Percentiles rank a stretch among this genome's conserved stretches.
These are phyloP conservation scores for Galaxea fascicularis DNA, from an alignment of 92 coral and sea anemone genomes.

Conservation along the genomic window DNA sequence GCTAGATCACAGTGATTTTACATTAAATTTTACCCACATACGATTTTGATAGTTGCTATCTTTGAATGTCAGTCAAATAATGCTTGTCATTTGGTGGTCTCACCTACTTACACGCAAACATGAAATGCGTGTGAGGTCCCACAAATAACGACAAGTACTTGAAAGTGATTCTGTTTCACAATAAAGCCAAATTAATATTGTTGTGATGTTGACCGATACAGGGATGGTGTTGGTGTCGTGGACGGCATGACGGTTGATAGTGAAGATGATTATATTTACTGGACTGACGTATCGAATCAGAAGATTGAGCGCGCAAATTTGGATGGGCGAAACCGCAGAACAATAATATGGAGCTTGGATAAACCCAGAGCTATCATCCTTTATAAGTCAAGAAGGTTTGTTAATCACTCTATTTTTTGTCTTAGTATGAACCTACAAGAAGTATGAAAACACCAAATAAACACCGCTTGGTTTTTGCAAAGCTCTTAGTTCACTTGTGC, in stretches of 20 bases:
- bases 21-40: too few species aligned
- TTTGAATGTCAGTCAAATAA: too few species aligned
- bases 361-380: constrained; percentile 91
- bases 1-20: neutral
- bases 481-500: too few species aligned
- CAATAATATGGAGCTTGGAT: constrained; percentile 62
- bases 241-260: constrained; percentile 79
- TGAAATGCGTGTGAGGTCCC: too few species aligned
- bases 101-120: too few species aligned
- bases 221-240: constrained; percentile 28
- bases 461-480: too few species aligned
- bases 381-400: constrained; percentile 75
- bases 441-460: neutral
- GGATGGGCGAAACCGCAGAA: constrained; percentile 66
- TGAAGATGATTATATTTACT: constrained; percentile 80
- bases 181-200: neutral
- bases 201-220: neutral
- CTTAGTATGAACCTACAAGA: neutral
- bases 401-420: neutral
- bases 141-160: too few species aligned
- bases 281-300: constrained; percentile 73
- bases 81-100: too few species aligned
- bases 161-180: neutral
- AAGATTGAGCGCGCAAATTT: constrained; percentile 75
- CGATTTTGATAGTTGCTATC: too few species aligned